Percentiles rank a stretch among this genome's conserved stretches.
These are phyloP conservation scores for Lordiphosa andalusiaca DNA, from an alignment of 2,888 invertebrate genomes.

Conservation along the genomic window DNA sequence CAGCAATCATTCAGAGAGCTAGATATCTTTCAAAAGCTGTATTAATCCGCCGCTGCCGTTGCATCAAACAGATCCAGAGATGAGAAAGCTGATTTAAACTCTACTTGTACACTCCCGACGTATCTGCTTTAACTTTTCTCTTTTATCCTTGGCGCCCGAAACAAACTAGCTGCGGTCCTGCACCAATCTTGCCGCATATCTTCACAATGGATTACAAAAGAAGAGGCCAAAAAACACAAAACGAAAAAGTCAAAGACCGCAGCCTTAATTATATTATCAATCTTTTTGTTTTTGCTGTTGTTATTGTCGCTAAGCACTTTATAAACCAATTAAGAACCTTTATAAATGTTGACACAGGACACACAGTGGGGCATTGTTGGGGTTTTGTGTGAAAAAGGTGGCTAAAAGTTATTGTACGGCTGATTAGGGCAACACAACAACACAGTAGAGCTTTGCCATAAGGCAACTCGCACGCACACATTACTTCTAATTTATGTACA, in stretches of 20 bases:
- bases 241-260: conserved; percentile 25
- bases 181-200: no score
- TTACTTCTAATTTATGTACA: conserved; percentile 59
- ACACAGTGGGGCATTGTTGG: conserved; percentile 26
- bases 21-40: no score
- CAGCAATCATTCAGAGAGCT: no score
- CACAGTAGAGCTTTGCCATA: conserved; percentile 1
- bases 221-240: no score
- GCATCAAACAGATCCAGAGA: no score
- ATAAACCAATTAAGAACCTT: conserved; percentile 56
- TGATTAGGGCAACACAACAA: conserved; percentile 2
- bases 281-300: conserved; percentile 31
- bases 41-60: no score
- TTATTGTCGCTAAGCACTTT: conserved; percentile 26
- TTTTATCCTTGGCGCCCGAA: no score
- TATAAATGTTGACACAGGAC: conserved; percentile 45
- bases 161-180: no score
- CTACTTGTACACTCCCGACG: no score
- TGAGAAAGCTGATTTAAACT: no score
- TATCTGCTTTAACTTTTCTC: no score
- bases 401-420: conserved; percentile 4
- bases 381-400: not conserved
- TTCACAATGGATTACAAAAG: no score
- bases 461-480: conserved; percentile 34
- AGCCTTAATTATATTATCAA: conserved; percentile 33